Evolutionary conservation across 2,113 vertebrate species (phyloP).

Genomic region (Delphinus delphis): DNA sequence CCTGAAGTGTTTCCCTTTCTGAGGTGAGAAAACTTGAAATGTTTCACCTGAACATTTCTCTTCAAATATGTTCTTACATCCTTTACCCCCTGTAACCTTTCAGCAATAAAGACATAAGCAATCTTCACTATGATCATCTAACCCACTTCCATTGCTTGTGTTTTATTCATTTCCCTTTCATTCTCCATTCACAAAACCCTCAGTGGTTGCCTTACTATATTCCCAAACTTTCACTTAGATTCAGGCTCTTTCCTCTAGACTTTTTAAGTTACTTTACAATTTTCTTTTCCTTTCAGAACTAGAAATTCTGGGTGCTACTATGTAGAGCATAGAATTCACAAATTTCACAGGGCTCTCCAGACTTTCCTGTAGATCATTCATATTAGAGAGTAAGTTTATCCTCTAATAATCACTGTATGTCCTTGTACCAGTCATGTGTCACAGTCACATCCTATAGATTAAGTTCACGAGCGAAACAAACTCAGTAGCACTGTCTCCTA

Average conservation of each 20-base stretch:
- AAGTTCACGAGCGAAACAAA: neutral
- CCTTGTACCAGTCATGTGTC: neutral
- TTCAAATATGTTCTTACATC: neutral
- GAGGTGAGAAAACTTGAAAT: neutral
- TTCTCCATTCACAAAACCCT: neutral
- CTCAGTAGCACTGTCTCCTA: neutral
- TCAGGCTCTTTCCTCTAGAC: neutral
- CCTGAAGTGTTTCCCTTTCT: neutral
- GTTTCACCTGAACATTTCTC: neutral
- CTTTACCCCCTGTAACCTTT: neutral
- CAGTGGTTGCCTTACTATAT: neutral
- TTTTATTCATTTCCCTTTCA: constrained; percentile 17
- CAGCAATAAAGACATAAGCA: neutral
- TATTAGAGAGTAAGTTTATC: neutral
- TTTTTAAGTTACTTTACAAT: neutral
- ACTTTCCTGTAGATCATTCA: neutral
- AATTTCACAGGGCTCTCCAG: neutral
- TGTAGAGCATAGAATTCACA: neutral
- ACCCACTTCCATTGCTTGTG: neutral
- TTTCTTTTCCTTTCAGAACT: neutral
- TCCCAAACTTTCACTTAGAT: neutral
- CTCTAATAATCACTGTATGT: neutral
- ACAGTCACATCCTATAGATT: neutral
- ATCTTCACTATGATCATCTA: neutral
- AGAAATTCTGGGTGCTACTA: neutral